A percentile compares a stretch with the other conserved stretches of the same genome.
Conservation (phyloP, 1,140 invertebrate species). For the Diorhabda sublineata region DNA sequence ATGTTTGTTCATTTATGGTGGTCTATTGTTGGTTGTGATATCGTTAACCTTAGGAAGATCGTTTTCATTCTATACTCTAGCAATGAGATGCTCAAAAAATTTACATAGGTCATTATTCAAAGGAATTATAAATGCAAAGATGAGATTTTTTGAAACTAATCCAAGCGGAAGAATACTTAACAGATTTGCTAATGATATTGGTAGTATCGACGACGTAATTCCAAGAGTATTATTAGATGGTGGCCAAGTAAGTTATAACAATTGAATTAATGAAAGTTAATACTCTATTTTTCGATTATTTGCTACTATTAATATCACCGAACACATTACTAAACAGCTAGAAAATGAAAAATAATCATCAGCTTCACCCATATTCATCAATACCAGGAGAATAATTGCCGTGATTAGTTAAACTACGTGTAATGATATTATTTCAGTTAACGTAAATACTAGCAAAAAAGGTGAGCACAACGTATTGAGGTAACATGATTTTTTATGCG, state of each 20-base stretch:
- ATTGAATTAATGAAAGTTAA: not conserved
- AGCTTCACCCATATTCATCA: no score
- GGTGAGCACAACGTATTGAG: no score
- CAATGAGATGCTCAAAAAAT: slow-evolving; percentile 58
- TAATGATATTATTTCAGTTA: no score
- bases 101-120: slow-evolving; percentile 66
- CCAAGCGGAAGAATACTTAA: slow-evolving; percentile 56
- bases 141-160: slow-evolving; percentile 81
- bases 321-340: no score
- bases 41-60: slow-evolving; percentile 49
- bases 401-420: no score
- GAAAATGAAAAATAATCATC: no score
- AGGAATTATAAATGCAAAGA: slow-evolving; percentile 56
- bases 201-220: slow-evolving; percentile 61
- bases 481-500: no score
- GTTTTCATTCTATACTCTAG: slow-evolving; percentile 59
- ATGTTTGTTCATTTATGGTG: slow-evolving; percentile 52
- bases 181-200: slow-evolving; percentile 49
- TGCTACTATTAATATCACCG: no score
- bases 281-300: no score
- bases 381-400: no score
- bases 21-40: slow-evolving; percentile 49
- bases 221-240: slow-evolving; percentile 64
- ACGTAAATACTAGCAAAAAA: no score
- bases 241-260: slow-evolving; percentile 45